phyloP scores from a whole-genome alignment of 1,140 invertebrate genomes.

The Dolichoris vasculosae region DNA sequence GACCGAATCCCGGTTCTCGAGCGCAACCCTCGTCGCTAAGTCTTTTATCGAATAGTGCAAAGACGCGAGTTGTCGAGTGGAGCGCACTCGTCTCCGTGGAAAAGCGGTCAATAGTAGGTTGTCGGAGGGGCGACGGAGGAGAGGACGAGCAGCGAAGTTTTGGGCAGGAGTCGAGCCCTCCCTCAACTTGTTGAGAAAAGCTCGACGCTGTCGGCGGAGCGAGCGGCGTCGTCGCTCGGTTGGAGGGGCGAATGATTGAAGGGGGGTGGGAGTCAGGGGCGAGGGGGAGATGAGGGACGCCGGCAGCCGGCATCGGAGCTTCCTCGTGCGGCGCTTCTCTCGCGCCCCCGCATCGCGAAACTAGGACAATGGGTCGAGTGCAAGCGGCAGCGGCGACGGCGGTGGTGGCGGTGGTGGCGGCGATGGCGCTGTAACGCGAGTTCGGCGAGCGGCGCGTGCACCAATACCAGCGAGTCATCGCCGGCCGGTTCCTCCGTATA shows the following conservation, averaged over 20 bases:
- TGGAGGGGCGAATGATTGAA: not conserved
- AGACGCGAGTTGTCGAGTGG: no score
- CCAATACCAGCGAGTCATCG: conserved; percentile 58
- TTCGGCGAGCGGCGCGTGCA: conserved; percentile 62
- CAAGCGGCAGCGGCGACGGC: conserved; percentile 50
- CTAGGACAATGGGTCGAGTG: conserved; percentile 72
- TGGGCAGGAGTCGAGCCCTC: not conserved
- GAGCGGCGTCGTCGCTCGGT: not conserved
- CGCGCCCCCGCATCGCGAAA: conserved; percentile 56
- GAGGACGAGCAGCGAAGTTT: not conserved
- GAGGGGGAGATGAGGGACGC: not conserved
- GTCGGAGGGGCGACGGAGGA: not conserved
- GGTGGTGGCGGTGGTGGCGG: conserved; percentile 43
- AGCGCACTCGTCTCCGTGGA: not conserved
- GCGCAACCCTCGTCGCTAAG: no score
- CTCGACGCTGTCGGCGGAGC: not conserved
- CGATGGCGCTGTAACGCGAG: not conserved
- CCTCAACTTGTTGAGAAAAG: conserved; percentile 1
- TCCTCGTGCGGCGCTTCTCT: conserved; percentile 4
- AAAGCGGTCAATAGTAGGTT: conserved; percentile 44
- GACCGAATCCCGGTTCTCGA: no score
- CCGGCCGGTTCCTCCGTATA: conserved; percentile 51
- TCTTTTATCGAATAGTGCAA: no score
- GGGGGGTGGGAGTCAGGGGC: not conserved
- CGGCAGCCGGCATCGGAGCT: conserved; percentile 4